These are phyloP conservation scores for Drosophila prostipennis DNA, from an alignment of 2,888 invertebrate genomes.

Conservation along the genomic window DNA sequence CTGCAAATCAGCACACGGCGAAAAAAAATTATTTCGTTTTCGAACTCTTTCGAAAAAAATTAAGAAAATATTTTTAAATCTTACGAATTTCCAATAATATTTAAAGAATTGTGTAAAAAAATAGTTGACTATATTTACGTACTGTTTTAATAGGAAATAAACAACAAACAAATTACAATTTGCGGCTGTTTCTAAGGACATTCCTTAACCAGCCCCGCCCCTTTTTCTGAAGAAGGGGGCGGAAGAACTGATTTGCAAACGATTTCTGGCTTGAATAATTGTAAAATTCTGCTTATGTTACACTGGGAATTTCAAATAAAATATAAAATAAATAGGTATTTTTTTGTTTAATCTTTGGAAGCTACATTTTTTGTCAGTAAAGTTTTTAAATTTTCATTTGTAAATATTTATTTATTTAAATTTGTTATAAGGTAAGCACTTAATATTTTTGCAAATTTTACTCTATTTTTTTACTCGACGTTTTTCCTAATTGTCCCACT, in stretches of 20 bases:
- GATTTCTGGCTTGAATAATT: slow-evolving; percentile 58
- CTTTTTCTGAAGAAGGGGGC: no score
- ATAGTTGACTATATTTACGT: no score
- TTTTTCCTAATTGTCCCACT: background rate
- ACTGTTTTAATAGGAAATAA: no score
- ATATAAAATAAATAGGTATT: no score
- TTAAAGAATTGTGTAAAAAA: no score
- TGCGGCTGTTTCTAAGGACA: slow-evolving; percentile 57
- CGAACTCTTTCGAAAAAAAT: no score
- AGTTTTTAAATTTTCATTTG: no score
- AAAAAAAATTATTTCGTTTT: no score
- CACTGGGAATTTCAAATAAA: background rate
- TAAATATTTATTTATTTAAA: background rate
- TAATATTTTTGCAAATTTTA: background rate
- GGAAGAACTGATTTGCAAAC: slow-evolving; percentile 36
- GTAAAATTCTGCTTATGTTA: slow-evolving; percentile 21
- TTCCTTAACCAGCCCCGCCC: background rate
- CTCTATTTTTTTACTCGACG: background rate
- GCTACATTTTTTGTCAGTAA: no score
- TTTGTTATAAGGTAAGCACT: background rate
- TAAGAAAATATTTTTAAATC: no score
- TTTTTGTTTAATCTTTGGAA: no score
- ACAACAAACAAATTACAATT: slow-evolving; percentile 70
- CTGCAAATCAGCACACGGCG: slow-evolving; percentile 25
- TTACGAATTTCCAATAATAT: no score